A percentile compares a stretch with the other conserved stretches of the same genome.
Conservation (phyloP, 2,888 invertebrate genomes). For the Bimastos eiseni region DNA sequence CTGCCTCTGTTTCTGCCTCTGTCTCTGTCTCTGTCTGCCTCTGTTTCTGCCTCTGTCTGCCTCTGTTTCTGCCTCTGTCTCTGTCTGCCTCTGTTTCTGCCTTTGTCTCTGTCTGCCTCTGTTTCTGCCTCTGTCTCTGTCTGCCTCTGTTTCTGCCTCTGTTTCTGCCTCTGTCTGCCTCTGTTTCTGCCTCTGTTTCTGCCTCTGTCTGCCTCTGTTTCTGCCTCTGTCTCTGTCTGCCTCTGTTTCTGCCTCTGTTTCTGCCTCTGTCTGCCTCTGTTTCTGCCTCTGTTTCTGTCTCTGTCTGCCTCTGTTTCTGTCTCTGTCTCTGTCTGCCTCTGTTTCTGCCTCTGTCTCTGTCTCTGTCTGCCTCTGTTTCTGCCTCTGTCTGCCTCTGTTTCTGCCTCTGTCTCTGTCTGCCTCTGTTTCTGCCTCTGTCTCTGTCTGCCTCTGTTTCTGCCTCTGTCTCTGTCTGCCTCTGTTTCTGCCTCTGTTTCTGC, state of each 20-base stretch:
- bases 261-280: background rate
- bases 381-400: too few relatives aligned
- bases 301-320: background rate
- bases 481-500: background rate
- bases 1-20: background rate
- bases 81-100: background rate
- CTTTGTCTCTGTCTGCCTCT: background rate
- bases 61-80: too few relatives aligned
- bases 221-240: background rate
- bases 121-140: background rate
- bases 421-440: background rate
- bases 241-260: background rate
- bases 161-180: background rate
- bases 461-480: background rate
- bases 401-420: background rate
- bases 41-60: background rate
- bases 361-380: background rate
- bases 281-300: too few relatives aligned
- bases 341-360: background rate
- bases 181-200: background rate
- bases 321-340: background rate
- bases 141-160: background rate
- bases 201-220: background rate
- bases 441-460: background rate
- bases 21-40: background rate